Conservation (phyloP, 2,888 invertebrate genomes). For the Drosophila siamana region DNA sequence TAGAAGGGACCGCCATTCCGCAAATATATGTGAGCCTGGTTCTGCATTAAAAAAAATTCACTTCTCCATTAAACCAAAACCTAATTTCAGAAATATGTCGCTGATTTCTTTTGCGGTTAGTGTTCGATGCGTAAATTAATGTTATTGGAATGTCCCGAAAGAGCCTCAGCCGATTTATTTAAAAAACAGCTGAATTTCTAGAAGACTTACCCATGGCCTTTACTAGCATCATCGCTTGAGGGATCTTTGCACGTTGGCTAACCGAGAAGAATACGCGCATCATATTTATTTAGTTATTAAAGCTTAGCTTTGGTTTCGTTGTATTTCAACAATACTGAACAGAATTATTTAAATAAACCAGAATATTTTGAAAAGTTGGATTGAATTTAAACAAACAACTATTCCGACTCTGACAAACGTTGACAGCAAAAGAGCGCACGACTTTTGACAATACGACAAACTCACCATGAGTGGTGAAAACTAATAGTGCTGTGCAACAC, state of each 20-base stretch:
- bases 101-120: too few relatives aligned
- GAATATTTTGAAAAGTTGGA: constrained; percentile 29
- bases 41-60: too few relatives aligned
- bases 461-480: constrained; percentile 16
- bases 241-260: constrained; percentile 25
- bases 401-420: constrained; percentile 30
- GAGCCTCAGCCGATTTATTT: too few relatives aligned
- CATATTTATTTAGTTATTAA: constrained; percentile 24
- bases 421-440: constrained; percentile 39
- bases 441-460: constrained; percentile 5
- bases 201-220: constrained; percentile 35
- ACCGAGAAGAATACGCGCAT: constrained; percentile 32
- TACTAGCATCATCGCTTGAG: constrained; percentile 2
- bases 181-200: background rate
- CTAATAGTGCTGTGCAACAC: constrained; percentile 40
- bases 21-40: too few relatives aligned
- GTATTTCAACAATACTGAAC: constrained; percentile 25
- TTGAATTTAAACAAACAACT: background rate
- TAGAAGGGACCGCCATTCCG: too few relatives aligned
- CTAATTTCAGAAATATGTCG: too few relatives aligned
- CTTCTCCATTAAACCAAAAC: too few relatives aligned
- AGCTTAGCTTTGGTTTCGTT: constrained; percentile 12
- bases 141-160: too few relatives aligned
- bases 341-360: constrained; percentile 21
- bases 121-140: too few relatives aligned